Percentiles rank a stretch among this genome's conserved stretches.
Conservation (phyloP, 2,113 vertebrate genomes). For the Nycticorax nycticorax region DNA sequence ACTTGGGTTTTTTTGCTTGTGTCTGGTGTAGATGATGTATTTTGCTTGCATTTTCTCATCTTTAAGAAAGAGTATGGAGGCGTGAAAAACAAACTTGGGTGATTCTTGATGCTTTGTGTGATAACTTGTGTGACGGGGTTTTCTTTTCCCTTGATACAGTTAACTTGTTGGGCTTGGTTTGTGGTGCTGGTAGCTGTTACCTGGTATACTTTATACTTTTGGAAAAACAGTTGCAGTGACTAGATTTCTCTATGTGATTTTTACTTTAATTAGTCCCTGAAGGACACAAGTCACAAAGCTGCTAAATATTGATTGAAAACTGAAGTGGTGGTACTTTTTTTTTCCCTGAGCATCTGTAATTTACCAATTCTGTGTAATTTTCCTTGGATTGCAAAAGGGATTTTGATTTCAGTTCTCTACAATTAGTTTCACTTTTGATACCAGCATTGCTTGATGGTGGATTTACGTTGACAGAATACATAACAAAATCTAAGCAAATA, state of each 20-base stretch:
- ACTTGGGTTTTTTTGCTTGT: not conserved
- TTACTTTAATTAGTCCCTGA: not conserved
- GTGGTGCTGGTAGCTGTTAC: not conserved
- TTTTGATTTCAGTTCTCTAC: not conserved
- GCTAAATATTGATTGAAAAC: not conserved
- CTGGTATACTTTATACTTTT: not conserved
- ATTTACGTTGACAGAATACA: not conserved
- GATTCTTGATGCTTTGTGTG: not conserved
- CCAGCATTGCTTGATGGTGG: not conserved
- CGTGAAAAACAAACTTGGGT: not conserved
- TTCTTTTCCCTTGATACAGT: not conserved
- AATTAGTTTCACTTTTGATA: not conserved
- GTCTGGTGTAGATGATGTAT: not conserved
- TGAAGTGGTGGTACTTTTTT: not conserved
- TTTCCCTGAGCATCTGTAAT: not conserved
- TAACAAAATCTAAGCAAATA: not conserved
- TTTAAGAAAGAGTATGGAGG: not conserved
- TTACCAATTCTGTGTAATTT: not conserved
- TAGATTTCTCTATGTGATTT: not conserved
- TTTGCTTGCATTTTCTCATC: not conserved
- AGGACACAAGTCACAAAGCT: not conserved
- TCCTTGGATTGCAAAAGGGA: not conserved
- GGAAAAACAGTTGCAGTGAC: not conserved
- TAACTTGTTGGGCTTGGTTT: fast-evolving
- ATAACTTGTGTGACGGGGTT: not conserved